Percentiles rank a stretch among this genome's conserved stretches.
Evolutionary conservation across 1,140 invertebrate genomes (phyloP).

Genomic region (Phenacoccus solenopsis): DNA sequence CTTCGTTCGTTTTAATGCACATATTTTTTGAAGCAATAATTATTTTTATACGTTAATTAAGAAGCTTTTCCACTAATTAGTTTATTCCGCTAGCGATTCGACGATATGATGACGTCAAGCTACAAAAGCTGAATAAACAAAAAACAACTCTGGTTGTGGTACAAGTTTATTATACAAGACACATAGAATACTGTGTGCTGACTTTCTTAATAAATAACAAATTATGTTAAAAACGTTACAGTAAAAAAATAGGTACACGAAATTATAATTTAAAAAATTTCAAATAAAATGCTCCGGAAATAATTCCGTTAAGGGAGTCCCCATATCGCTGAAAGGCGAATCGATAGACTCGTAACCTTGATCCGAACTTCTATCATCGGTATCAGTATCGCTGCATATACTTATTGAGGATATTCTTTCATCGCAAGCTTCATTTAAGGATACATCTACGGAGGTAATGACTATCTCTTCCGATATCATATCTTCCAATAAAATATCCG

Average conservation of each 20-base stretch:
- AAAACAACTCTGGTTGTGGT: not conserved
- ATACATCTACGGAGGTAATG: not conserved
- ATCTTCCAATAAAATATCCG: not conserved
- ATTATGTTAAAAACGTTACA: not conserved
- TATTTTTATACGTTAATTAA: not conserved
- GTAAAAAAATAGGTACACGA: not conserved
- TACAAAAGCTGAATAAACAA: not conserved
- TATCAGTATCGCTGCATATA: not conserved
- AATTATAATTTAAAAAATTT: conserved; percentile 18
- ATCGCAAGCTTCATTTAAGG: not conserved
- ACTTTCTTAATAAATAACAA: not conserved
- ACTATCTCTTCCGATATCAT: conserved; percentile 7
- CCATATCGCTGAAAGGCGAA: conserved; percentile 23
- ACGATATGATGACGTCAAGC: not conserved
- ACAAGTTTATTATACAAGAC: not conserved
- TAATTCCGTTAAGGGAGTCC: conserved; percentile 17
- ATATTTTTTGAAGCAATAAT: not conserved
- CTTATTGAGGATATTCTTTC: not conserved
- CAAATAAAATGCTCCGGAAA: conserved; percentile 25
- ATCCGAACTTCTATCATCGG: conserved; percentile 22
- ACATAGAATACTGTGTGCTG: not conserved
- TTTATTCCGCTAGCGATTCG: not conserved
- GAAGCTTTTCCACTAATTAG: not conserved
- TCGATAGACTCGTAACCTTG: conserved; percentile 26
- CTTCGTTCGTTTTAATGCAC: too few relatives aligned